Evolutionary conservation across 2,113 vertebrate genomes (phyloP), one percentile per base, ranked within the genome.

Genomic region (Hippocampus abdominalis): DNA sequence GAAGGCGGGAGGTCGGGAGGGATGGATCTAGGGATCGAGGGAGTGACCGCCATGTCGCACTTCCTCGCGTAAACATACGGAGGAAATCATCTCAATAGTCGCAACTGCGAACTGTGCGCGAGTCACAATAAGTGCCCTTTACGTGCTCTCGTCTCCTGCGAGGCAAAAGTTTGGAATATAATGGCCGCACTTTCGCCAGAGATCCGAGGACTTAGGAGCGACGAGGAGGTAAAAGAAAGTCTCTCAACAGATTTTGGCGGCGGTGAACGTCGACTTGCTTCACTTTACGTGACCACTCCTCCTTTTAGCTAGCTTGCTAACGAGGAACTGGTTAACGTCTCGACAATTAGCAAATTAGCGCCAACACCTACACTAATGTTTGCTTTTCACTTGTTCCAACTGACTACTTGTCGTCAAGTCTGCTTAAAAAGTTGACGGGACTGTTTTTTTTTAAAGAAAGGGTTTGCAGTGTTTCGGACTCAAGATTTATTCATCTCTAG

Each of bases 181-280:
- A 93, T 93, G 92, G 92, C 92, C 71, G 68, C 82, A 72, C 40
- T 81, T 42, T 66, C 78, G 4, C 71, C 87, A 3, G 90, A 92
- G 68, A 86, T 92, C 72, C 89, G 89, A 67, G 93, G 91, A 83
- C 92, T 92, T 71, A 79, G 76, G 25, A 62, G 84, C 2, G 92
- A 92, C 5, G 90, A 91, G 91, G 91, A 91, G 92, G 92, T 94
- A 82, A 89, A 86, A 16, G 25, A 60, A 60, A 29, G 18, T 8
- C 20, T 21, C 3, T 21, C 18, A 51, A 51, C 49, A 29, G 23
- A 13, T 48, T 48, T 48, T 48, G 46, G 46, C 46, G 15, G 13
- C 15, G 46, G 4, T 49, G 46, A 49, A 18, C 42, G 42, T 44
- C 42, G 42, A 44, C 46, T 49, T 18, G 18, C 4, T 20, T 49